Evolutionary conservation across 2,888 invertebrate genomes (phyloP).

Genomic region (Acleris cristana): DNA sequence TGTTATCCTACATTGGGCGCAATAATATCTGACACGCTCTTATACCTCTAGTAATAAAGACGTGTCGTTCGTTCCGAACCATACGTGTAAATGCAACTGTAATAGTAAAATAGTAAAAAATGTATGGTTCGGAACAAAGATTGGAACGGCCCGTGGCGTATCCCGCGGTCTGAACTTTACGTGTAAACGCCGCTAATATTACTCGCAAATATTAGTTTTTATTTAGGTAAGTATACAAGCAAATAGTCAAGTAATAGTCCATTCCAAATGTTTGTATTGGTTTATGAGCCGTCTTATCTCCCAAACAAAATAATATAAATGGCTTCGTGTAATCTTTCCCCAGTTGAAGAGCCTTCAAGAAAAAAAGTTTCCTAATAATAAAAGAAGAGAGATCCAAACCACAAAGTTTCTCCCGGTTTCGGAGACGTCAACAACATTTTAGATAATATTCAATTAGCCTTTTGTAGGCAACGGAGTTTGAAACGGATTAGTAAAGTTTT

Average conservation of each 20-base stretch:
- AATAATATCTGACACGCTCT: too few relatives aligned
- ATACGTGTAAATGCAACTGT: too few relatives aligned
- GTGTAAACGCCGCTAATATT: too few relatives aligned
- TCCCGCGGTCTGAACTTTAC: too few relatives aligned
- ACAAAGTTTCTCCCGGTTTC: slow-evolving; percentile 54
- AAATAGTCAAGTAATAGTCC: slow-evolving; percentile 16
- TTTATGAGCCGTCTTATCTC: slow-evolving; percentile 16
- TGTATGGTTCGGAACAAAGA: too few relatives aligned
- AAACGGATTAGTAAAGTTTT: slow-evolving; percentile 38
- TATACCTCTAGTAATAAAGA: too few relatives aligned
- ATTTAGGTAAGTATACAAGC: background rate
- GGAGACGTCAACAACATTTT: slow-evolving; percentile 56
- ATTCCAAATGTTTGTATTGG: slow-evolving; percentile 25
- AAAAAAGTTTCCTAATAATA: slow-evolving; percentile 66
- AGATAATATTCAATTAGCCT: slow-evolving; percentile 69
- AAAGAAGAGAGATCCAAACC: slow-evolving; percentile 57
- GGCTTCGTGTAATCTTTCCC: slow-evolving; percentile 55
- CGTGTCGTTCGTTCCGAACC: too few relatives aligned
- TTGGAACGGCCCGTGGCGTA: too few relatives aligned
- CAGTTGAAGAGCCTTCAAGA: slow-evolving; percentile 53
- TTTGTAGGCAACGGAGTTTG: slow-evolving; percentile 49
- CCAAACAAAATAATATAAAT: slow-evolving; percentile 51
- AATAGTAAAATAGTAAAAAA: too few relatives aligned
- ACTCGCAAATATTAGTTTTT: too few relatives aligned
- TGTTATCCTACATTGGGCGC: too few relatives aligned